Percentiles rank a stretch among this genome's conserved stretches.
These are phyloP conservation scores for Nephrotoma flavescens DNA, from an alignment of 2,888 invertebrate genomes.

Conservation along the genomic window DNA sequence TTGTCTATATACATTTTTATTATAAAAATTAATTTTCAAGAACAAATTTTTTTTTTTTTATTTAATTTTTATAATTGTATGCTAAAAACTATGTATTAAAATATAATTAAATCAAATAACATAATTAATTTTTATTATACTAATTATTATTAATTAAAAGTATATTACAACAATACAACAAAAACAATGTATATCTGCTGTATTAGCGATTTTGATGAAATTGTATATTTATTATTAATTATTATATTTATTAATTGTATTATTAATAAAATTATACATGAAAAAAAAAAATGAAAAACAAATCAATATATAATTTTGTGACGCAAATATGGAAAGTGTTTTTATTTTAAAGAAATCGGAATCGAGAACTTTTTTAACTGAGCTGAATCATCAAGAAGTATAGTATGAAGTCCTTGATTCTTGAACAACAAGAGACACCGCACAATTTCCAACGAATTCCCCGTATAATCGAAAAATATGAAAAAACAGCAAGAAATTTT, in stretches of 20 bases:
- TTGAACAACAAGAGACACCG: too few species aligned
- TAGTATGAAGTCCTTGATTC: too few species aligned
- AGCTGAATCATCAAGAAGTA: neutral
- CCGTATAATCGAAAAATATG: too few species aligned
- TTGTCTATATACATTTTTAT: neutral
- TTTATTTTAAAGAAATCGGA: neutral
- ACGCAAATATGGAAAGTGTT: neutral
- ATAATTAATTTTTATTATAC: neutral
- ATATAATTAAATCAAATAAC: neutral
- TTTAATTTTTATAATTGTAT: neutral
- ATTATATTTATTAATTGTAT: neutral
- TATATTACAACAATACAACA: neutral
- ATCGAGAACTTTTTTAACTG: neutral
- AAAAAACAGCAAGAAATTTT: too few species aligned
- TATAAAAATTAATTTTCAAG: neutral
- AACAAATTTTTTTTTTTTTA: neutral
- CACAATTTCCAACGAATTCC: too few species aligned
- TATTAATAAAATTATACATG: neutral
- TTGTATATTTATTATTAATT: neutral
- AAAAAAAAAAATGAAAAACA: neutral
- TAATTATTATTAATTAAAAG: neutral
- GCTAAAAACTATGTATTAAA: neutral
- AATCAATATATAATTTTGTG: slow-evolving; percentile 1
- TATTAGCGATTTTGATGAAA: neutral
- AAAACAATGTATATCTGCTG: neutral